Percentiles rank a stretch among this genome's conserved stretches.
Conservation (phyloP, 2,113 vertebrate species). For the Phalacrocorax pelagicus region DNA sequence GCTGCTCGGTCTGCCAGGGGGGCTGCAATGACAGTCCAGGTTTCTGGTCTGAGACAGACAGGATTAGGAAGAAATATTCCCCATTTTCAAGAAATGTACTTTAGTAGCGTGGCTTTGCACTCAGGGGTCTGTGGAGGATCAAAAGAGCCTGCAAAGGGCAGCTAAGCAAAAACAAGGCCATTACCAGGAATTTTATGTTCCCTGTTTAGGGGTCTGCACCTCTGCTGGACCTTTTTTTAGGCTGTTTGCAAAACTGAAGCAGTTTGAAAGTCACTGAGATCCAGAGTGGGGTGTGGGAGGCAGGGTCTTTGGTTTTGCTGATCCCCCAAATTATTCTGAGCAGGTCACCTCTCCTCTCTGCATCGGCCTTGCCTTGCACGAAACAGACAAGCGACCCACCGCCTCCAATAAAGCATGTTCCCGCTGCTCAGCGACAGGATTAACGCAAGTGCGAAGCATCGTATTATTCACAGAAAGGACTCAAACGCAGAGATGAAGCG, state of each 20-base stretch:
- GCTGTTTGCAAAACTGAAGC: not conserved
- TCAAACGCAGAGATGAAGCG: accelerated
- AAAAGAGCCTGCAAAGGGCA: not conserved
- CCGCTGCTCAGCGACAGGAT: not conserved
- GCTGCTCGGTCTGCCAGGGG: not conserved
- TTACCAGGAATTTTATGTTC: not conserved
- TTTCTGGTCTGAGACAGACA: not conserved
- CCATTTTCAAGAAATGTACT: not conserved
- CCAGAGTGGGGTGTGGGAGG: accelerated
- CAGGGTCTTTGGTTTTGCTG: not conserved
- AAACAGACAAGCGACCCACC: accelerated
- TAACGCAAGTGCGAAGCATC: not conserved
- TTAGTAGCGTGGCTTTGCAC: not conserved
- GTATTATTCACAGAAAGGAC: not conserved
- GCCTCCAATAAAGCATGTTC: accelerated
- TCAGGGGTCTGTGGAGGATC: not conserved
- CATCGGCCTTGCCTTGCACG: accelerated
- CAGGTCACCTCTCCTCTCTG: not conserved
- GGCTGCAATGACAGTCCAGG: not conserved
- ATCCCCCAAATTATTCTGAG: not conserved
- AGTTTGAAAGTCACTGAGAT: not conserved
- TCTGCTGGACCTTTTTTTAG: not conserved
- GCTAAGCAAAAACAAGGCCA: not conserved
- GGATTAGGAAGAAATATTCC: not conserved
- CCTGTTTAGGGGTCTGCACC: not conserved